phyloP scores from a whole-genome alignment of 2,113 vertebrate species.

The Mesembrinibis cayennensis region DNA sequence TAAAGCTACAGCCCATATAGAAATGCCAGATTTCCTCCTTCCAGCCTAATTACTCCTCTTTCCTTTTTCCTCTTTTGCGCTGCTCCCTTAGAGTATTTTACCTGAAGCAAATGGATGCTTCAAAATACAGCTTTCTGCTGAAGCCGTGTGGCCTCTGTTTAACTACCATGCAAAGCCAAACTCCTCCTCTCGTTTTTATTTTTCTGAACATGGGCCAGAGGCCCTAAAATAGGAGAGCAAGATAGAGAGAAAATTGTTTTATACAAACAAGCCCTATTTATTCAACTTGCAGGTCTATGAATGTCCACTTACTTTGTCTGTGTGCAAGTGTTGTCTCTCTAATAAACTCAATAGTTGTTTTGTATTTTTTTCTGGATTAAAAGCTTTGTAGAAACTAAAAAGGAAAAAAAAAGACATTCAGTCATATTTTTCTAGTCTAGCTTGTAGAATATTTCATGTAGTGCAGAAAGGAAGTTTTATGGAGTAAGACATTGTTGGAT shows the following conservation, averaged over 20 bases:
- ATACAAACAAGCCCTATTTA: constrained; percentile 50
- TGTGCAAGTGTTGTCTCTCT: constrained; percentile 60
- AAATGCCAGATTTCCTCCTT: constrained; percentile 14
- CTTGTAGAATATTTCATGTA: constrained; percentile 69
- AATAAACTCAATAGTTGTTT: constrained; percentile 61
- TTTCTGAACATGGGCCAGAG: constrained; percentile 27
- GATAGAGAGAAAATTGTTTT: constrained; percentile 50
- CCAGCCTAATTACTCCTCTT: not conserved
- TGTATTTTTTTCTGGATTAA: constrained; percentile 68
- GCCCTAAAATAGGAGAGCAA: constrained; percentile 32
- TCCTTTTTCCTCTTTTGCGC: not conserved
- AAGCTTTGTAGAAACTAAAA: constrained; percentile 70
- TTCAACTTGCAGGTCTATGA: constrained; percentile 50
- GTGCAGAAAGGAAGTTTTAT: constrained; percentile 60
- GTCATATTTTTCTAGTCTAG: constrained; percentile 73
- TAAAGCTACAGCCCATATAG: not conserved
- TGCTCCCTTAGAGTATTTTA: constrained; percentile 14
- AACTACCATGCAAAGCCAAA: constrained; percentile 15
- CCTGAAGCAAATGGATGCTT: not conserved
- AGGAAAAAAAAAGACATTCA: constrained; percentile 51
- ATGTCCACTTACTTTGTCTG: constrained; percentile 52
- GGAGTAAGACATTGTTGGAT: constrained; percentile 63
- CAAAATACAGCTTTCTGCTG: not conserved
- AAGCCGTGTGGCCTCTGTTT: constrained; percentile 24
- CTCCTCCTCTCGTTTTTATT: constrained; percentile 49